phyloP scores from a whole-genome alignment of 2,113 vertebrate genomes.

The Synchiropus splendidus region DNA sequence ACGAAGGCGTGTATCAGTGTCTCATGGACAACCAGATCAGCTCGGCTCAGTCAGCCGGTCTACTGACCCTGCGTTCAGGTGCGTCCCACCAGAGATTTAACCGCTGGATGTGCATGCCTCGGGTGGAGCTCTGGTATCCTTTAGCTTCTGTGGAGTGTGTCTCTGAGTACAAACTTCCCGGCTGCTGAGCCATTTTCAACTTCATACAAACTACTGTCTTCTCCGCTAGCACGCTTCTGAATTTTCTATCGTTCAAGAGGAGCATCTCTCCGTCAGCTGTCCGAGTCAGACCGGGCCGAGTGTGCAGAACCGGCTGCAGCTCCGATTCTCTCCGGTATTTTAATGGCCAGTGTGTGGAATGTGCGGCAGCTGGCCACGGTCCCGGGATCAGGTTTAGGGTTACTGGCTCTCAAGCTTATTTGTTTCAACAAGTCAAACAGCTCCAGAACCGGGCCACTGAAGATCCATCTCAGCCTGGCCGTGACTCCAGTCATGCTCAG shows the following conservation, averaged over 20 bases:
- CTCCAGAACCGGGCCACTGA: slow-evolving; percentile 2
- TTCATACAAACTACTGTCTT: too few species aligned
- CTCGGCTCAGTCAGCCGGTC: slow-evolving; percentile 71
- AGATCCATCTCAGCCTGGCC: too few species aligned
- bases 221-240: too few species aligned
- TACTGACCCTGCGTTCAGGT: slow-evolving; percentile 74
- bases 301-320: slow-evolving; percentile 22
- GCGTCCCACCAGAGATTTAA: background rate
- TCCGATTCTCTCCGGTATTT: slow-evolving; percentile 67
- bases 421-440: slow-evolving; percentile 68
- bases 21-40: slow-evolving; percentile 74
- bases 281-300: slow-evolving; percentile 2
- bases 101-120: background rate
- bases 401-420: slow-evolving; percentile 59
- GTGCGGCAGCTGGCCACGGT: slow-evolving; percentile 59
- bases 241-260: too few species aligned
- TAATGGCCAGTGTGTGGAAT: slow-evolving; percentile 69
- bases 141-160: too few species aligned
- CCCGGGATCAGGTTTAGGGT: slow-evolving; percentile 57
- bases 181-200: too few species aligned
- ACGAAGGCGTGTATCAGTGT: slow-evolving; percentile 87
- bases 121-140: background rate
- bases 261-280: background rate
- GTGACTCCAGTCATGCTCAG: too few species aligned
- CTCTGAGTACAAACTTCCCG: too few species aligned